Evolutionary conservation across 1,140 invertebrate genomes (phyloP), one percentile per base, ranked within the genome.

Genomic region (Drosophila carrolli): DNA sequence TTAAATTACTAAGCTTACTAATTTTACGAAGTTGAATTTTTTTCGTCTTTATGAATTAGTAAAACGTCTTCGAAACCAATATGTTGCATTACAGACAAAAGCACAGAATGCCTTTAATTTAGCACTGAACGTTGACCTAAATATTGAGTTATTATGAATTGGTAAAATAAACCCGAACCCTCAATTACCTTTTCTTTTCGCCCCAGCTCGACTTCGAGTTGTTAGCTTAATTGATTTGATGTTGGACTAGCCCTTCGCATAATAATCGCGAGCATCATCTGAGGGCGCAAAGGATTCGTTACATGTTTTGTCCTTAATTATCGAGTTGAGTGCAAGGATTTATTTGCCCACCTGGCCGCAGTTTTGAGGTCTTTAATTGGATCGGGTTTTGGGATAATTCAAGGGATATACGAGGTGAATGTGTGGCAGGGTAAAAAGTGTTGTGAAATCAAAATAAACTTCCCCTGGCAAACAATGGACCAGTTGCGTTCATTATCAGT

Each of bases 401-500:
- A 47, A 29, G 29, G 51, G 41, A 19, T n/a, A 16, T 13, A 38
- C 10, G 1, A 16, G 4, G 10, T 2, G 29, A 0, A 1, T 19
- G 19, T 19, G 19, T 19, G 19, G 19, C 19, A 19, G 19, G 19
- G 19, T 19, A 2, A 19, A 19, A 1, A 13, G 13, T 0, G 27
- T 8, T 4, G 1, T 14, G 46, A n/a, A 29, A 40, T 55, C 60
- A 60, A 48, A 75, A 82, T 60, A 72, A 61, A 66, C 78, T 75
- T 40, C 72, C 43, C 40, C 40, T 29, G 43, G 62, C 62, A 71
- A 82, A 84, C 61, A 84, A 76, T 68, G 62, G 74, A 37, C 75
- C 66, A 82, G 72, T 86, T 68, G 73, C 63, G 56, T 77, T 77
- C 75, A 88, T 88, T 88, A 88, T 77, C 75, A 83, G 71, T 83